Conservation (phyloP, 37 sponge, comb jelly and placozoan species). For the Eunapius fragilis region DNA sequence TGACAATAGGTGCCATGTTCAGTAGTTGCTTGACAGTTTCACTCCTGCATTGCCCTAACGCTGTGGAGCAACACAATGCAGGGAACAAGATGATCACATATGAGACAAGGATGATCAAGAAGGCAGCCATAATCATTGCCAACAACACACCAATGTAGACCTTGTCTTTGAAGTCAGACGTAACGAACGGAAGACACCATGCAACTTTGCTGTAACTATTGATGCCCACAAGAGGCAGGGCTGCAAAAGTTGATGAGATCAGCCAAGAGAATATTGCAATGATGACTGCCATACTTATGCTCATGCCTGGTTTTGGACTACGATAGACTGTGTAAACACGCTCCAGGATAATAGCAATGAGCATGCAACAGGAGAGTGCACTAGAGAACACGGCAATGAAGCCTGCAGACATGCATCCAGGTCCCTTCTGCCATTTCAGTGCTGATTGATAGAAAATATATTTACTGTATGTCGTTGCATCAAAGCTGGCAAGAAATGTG, state of each 20-base stretch:
- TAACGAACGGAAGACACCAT: constrained; percentile 74
- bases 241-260: constrained; percentile 43
- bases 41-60: constrained; percentile 6
- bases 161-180: constrained; percentile 13
- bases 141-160: constrained; percentile 56
- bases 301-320: constrained; percentile 17
- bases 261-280: constrained; percentile 54
- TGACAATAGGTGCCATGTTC: constrained; percentile 58
- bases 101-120: constrained; percentile 50
- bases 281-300: constrained; percentile 21
- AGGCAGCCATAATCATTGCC: constrained; percentile 41
- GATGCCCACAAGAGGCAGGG: constrained; percentile 59
- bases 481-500: constrained; percentile 72
- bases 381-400: constrained; percentile 87
- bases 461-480: constrained; percentile 69
- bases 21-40: constrained; percentile 8
- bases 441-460: constrained; percentile 83
- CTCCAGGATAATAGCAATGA: constrained; percentile 81
- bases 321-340: constrained; percentile 57
- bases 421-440: constrained; percentile 77
- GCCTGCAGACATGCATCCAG: constrained; percentile 84
- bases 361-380: constrained; percentile 74
- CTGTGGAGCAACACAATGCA: constrained; percentile 24
- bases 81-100: constrained; percentile 50
- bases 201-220: constrained; percentile 57